Evolutionary conservation across 2,113 vertebrate genomes (phyloP), one percentile per base, ranked within the genome.

Genomic region (Trichomycterus rosablanca): DNA sequence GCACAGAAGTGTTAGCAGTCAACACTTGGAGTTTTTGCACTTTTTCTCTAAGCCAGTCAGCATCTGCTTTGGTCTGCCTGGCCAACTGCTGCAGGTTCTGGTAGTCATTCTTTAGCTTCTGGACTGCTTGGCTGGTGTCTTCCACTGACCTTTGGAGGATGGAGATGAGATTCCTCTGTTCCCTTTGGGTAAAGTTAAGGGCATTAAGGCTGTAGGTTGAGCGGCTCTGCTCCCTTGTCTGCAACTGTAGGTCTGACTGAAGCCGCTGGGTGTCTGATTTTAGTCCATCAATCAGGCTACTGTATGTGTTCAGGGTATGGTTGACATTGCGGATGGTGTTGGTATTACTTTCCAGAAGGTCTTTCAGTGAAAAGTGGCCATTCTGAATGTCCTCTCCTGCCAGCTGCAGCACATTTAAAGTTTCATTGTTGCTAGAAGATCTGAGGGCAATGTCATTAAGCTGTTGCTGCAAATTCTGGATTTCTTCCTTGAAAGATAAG

Each of bases 21-120:
- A 97, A 78, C 0, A 78, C 81, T 75, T 96, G 95, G 54, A 98
- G 83, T 75, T 87, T 93, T 74, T 94, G 93, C 4, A 98, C 84
- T 74, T 94, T 97, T 72, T 95, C 94, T 71, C 91, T 95, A 5
- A 98, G 82, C 94, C 93, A 97, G 32, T 93, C 88, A 0, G 88
- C 86, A 70, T 98, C 94, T 5, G 91, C 87, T 45, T 68, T 81
- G 19, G 89, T 89, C 77, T 95, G 93, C 63, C 92, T 80, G 61
- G 92, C 86, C 42, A 88, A 86, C 78, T 97, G 94, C 74, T 97
- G 93, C 59, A 98, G 83, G 68, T 85, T 89, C 77, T 96, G 93
- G 76, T 93, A 97, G 73, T 95, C 93, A n/a, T 89, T 95, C 80
- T 91, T 95, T 61, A 97, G 89, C 76, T 86, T 91, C 79, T 96